Evolutionary conservation across 2,888 invertebrate genomes (phyloP).

Genomic region (Sphaerophoria rueppellii): DNA sequence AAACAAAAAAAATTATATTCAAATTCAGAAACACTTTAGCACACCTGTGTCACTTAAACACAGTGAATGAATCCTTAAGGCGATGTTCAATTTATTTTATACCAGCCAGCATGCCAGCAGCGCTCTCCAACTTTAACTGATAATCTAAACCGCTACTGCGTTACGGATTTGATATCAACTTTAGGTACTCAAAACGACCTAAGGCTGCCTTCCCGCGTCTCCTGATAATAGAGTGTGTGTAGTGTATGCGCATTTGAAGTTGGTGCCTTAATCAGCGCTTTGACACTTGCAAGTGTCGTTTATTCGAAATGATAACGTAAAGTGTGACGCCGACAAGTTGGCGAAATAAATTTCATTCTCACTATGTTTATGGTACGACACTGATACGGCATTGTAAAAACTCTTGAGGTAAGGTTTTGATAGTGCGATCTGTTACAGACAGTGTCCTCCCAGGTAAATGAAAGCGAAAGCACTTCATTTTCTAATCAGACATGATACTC

Average conservation of each 20-base stretch:
- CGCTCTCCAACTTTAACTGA: neutral
- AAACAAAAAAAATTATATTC: neutral
- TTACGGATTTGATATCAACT: conserved; percentile 32
- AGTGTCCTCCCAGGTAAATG: neutral
- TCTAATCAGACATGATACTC: neutral
- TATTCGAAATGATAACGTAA: conserved; percentile 43
- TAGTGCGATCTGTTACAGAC: neutral
- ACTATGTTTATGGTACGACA: conserved; percentile 7
- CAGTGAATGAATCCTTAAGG: conserved; percentile 61
- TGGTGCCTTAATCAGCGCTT: conserved; percentile 53
- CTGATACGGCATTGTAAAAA: neutral
- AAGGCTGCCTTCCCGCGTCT: neutral
- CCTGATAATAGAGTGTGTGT: conserved; percentile 38
- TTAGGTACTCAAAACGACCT: neutral
- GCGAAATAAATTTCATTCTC: conserved; percentile 28
- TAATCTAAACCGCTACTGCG: neutral
- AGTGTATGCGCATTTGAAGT: conserved; percentile 18
- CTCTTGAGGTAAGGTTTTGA: neutral
- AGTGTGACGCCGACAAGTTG: conserved; percentile 31
- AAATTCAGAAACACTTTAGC: conserved; percentile 16
- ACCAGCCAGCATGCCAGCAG: neutral
- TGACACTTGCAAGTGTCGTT: conserved; percentile 55
- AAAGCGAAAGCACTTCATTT: conserved; percentile 31
- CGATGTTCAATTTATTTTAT: conserved; percentile 49
- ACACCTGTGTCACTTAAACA: conserved; percentile 36